Evolutionary conservation across 2,888 invertebrate species (phyloP).

Genomic region (Incurvaria masculella): DNA sequence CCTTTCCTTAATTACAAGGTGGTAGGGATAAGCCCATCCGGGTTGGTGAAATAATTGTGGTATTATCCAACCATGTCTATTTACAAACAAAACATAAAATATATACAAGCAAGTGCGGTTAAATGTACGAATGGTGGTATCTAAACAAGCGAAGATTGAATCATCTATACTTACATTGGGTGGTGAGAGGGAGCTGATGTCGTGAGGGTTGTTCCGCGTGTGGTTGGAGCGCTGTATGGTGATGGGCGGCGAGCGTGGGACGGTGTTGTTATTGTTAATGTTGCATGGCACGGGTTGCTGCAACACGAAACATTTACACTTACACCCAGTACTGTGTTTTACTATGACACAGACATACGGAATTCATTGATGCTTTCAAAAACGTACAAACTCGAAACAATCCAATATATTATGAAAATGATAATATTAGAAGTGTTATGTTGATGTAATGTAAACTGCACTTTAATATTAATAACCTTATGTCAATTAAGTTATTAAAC

Average conservation of each 20-base stretch:
- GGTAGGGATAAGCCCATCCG: too few species aligned
- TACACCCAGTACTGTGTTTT: too few species aligned
- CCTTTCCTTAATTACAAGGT: too few species aligned
- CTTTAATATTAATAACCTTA: too few species aligned
- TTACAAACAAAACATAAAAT: constrained; percentile 2
- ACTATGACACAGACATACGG: too few species aligned
- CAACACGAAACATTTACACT: neutral
- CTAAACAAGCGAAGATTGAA: constrained; percentile 12
- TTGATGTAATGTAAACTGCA: too few species aligned
- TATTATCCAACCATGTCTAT: neutral
- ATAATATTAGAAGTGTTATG: too few species aligned
- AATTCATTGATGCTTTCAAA: too few species aligned
- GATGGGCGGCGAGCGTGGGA: constrained; percentile 84
- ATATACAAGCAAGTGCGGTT: constrained; percentile 1
- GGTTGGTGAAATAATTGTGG: too few species aligned
- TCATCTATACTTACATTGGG: constrained; percentile 73
- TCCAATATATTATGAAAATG: too few species aligned
- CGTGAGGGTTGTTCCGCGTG: constrained; percentile 66
- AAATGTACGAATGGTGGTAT: constrained; percentile 3
- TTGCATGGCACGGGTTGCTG: constrained; percentile 17
- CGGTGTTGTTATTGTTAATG: constrained; percentile 29
- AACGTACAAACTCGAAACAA: too few species aligned
- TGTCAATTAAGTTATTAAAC: too few species aligned
- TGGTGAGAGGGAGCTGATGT: constrained; percentile 89
- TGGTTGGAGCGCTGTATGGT: constrained; percentile 75